Percentiles rank a stretch among this genome's conserved stretches.
Conservation (phyloP, 2,113 vertebrate species). For the Chamaetylas fuelleborni region DNA sequence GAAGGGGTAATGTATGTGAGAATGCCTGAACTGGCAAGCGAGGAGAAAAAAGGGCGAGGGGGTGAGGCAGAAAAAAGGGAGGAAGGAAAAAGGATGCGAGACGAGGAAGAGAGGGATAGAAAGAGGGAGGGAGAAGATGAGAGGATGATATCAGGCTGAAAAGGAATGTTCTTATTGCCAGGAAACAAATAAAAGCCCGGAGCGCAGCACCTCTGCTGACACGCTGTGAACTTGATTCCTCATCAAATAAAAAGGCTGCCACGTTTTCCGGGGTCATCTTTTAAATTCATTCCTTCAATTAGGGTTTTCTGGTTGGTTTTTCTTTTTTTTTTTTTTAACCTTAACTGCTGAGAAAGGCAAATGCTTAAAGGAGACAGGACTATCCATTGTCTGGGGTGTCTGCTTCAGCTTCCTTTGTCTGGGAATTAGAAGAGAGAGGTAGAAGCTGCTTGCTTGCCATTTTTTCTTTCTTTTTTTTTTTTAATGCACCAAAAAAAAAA, state of each 20-base stretch:
- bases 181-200: constrained; percentile 43
- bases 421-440: neutral
- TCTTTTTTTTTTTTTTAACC: neutral
- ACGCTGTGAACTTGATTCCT: constrained; percentile 62
- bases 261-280: constrained; percentile 46
- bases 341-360: constrained; percentile 49
- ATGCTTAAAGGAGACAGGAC: constrained; percentile 1
- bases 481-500: neutral
- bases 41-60: neutral
- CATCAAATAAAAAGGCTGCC: constrained; percentile 48
- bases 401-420: constrained; percentile 64
- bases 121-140: constrained; percentile 4
- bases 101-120: constrained; percentile 11
- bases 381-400: constrained; percentile 10
- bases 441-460: neutral
- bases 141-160: neutral
- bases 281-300: constrained; percentile 57
- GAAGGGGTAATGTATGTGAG: constrained; percentile 74
- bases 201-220: constrained; percentile 4
- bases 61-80: constrained; percentile 11
- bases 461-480: neutral
- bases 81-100: constrained; percentile 42
- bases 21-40: constrained; percentile 61
- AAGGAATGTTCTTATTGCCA: constrained; percentile 28
- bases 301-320: neutral